These are phyloP conservation scores for Echiichthys vipera DNA, from an alignment of 2,797 vertebrate genomes.

Conservation along the genomic window DNA sequence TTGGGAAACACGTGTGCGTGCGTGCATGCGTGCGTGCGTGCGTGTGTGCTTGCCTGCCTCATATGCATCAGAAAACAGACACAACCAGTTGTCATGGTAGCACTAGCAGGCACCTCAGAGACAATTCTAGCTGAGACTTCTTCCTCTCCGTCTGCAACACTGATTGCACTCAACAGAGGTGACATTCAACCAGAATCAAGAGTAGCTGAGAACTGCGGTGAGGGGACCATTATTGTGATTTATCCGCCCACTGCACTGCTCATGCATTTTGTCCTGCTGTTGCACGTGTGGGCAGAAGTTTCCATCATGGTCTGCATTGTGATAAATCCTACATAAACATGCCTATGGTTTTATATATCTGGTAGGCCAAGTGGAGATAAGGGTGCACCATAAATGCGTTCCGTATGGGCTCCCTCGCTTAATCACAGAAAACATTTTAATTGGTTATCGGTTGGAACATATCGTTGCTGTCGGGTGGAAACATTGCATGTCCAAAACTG, in stretches of 20 bases:
- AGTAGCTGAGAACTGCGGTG: constrained; percentile 14
- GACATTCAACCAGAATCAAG: constrained; percentile 69
- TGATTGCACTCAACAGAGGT: constrained; percentile 55
- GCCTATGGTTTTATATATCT: not conserved
- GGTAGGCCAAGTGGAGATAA: constrained; percentile 9
- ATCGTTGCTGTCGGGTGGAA: too few relatives aligned
- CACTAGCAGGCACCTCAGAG: constrained; percentile 64
- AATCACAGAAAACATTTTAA: not conserved
- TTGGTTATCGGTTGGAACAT: constrained; percentile 12
- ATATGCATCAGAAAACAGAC: constrained; percentile 37
- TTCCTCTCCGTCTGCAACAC: constrained; percentile 47
- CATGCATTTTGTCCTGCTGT: constrained; percentile 4
- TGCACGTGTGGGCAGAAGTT: not conserved
- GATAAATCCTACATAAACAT: constrained; percentile 17
- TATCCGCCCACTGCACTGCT: constrained; percentile 9
- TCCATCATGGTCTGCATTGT: not conserved
- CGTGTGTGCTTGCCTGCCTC: too few relatives aligned
- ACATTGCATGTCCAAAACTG: too few relatives aligned
- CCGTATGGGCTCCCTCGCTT: constrained; percentile 13
- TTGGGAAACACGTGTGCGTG: too few relatives aligned
- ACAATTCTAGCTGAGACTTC: constrained; percentile 60
- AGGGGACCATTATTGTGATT: constrained; percentile 12
- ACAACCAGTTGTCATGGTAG: constrained; percentile 79
- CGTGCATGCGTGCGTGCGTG: too few relatives aligned
- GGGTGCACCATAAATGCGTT: not conserved